phyloP scores from a whole-genome alignment of 2,888 invertebrate genomes.

The Apoda limacodes region DNA sequence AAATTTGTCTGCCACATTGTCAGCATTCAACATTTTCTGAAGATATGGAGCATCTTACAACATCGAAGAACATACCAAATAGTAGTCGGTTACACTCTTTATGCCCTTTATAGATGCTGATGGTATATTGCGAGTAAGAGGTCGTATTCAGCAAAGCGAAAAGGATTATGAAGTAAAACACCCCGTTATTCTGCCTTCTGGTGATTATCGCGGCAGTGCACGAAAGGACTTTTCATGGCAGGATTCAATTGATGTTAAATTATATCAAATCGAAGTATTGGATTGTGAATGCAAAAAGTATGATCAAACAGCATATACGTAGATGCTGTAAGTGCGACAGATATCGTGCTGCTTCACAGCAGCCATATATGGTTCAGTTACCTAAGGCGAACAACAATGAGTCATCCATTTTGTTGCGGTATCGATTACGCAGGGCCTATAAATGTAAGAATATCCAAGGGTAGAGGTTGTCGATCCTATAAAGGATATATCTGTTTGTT shows the following conservation, averaged over 20 bases:
- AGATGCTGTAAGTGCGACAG: slow-evolving; percentile 18
- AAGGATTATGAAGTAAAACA: slow-evolving; percentile 12
- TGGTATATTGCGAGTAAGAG: too few species aligned
- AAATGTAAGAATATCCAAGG: slow-evolving; percentile 2
- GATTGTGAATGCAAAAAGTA: too few species aligned
- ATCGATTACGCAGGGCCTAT: slow-evolving; percentile 13
- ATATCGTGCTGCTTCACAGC: slow-evolving; percentile 8
- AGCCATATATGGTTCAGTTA: slow-evolving; percentile 6
- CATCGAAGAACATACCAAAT: slow-evolving; percentile 10
- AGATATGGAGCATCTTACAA: too few species aligned
- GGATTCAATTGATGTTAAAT: slow-evolving; percentile 15
- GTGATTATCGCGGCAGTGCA: slow-evolving; percentile 21
- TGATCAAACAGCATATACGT: too few species aligned
- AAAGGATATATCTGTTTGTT: too few species aligned
- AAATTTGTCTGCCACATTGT: too few species aligned
- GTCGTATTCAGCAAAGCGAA: slow-evolving; percentile 17
- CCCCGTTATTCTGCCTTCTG: too few species aligned
- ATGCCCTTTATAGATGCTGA: too few species aligned
- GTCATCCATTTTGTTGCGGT: slow-evolving; percentile 9
- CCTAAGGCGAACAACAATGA: slow-evolving; percentile 7
- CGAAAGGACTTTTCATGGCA: too few species aligned
- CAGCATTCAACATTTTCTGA: too few species aligned
- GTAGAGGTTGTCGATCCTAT: too few species aligned
- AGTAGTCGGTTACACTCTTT: too few species aligned
- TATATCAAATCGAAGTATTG: slow-evolving; percentile 24